Conservation (phyloP, 2,797 vertebrate species). For the Acrossocheilus wenchowensis region DNA sequence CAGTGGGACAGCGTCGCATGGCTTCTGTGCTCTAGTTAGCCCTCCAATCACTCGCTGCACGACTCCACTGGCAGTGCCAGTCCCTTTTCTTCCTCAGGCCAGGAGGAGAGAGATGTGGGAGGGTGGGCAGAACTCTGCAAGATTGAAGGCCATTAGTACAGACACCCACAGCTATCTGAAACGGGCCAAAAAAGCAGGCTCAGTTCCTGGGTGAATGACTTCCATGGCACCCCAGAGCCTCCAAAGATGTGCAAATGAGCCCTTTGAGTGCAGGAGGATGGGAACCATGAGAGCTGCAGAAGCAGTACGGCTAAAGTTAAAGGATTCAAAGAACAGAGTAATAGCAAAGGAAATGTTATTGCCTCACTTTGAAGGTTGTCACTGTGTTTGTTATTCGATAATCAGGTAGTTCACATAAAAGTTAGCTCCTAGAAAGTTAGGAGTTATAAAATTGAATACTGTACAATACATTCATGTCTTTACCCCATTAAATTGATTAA, state of each 20-base stretch:
- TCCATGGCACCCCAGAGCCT: conserved; percentile 15
- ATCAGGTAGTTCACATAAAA: not conserved
- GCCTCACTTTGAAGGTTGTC: not conserved
- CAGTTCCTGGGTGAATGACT: conserved; percentile 32
- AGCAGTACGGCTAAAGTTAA: not conserved
- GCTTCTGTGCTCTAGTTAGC: conserved; percentile 37
- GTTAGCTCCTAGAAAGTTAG: not conserved
- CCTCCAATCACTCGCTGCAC: not conserved
- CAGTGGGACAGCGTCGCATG: not conserved
- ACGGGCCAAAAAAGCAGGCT: conserved; percentile 8
- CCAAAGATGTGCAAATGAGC: conserved; percentile 39
- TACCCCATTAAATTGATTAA: not conserved
- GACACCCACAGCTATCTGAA: conserved; percentile 34
- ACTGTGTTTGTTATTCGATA: not conserved
- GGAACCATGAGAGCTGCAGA: not conserved
- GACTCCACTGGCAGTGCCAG: conserved; percentile 2
- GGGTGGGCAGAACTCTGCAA: conserved; percentile 7
- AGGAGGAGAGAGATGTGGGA: not conserved
- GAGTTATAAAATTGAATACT: not conserved
- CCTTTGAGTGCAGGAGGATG: conserved; percentile 15
- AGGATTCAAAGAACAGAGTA: conserved; percentile 12
- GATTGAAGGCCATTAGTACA: conserved; percentile 28
- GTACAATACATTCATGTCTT: not conserved
- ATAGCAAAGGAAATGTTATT: not conserved
- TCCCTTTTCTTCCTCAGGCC: conserved; percentile 14